Percentiles rank a stretch among this genome's conserved stretches.
Conservation (phyloP, 2,888 invertebrate species). For the Pharmacophagus antenor region DNA sequence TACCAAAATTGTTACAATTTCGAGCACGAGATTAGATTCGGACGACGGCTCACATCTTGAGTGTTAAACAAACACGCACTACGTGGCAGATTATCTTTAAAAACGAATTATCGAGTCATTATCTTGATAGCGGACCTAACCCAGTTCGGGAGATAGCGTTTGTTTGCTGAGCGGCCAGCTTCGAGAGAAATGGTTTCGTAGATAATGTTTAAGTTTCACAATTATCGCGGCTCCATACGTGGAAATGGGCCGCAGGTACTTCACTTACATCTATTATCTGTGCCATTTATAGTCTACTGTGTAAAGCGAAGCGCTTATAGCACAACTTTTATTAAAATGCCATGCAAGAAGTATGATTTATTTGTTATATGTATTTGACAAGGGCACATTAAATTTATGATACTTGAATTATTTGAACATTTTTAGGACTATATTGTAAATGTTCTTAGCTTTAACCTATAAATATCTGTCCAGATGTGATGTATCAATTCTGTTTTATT, state of each 20-base stretch:
- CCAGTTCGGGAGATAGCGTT: conserved; percentile 52
- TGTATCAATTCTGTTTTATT: too few relatives aligned
- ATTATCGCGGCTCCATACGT: conserved; percentile 7
- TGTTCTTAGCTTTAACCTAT: too few relatives aligned
- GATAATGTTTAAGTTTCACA: conserved; percentile 17
- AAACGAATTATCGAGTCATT: conserved; percentile 65
- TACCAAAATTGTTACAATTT: conserved; percentile 24
- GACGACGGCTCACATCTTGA: conserved; percentile 42
- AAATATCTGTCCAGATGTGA: too few relatives aligned
- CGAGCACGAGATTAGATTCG: conserved; percentile 35
- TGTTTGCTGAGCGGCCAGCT: conserved; percentile 29
- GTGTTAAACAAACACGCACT: conserved; percentile 60
- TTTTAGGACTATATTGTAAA: too few relatives aligned
- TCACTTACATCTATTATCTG: conserved; percentile 2
- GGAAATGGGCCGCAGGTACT: conserved; percentile 20
- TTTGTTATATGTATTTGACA: too few relatives aligned
- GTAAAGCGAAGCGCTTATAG: background rate
- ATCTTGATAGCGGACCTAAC: conserved; percentile 58
- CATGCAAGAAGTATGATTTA: background rate
- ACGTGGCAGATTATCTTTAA: conserved; percentile 48
- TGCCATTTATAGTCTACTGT: background rate
- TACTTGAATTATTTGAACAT: too few relatives aligned
- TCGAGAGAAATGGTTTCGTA: conserved; percentile 28
- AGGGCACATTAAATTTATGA: too few relatives aligned
- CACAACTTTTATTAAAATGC: background rate